Base-by-base conservation (phyloP, 2,113 vertebrate species). In the Corydoras sp. region DNA sequence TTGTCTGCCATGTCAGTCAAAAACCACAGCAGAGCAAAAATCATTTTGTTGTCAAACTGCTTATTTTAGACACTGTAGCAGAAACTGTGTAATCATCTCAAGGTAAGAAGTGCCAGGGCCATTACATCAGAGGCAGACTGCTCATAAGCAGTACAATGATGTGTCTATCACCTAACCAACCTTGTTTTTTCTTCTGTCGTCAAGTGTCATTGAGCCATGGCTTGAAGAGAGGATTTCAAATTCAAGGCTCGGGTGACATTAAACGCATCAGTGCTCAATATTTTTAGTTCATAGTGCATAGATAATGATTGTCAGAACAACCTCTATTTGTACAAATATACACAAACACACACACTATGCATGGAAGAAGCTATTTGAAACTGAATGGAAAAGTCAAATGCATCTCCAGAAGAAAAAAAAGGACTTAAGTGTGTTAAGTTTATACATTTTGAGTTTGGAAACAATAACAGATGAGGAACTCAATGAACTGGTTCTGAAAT, bases 11-110 rank as follows among this genome's bases (percentile, higher is more conserved):
- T 77, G 62, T 43, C 35, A 43, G 72, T 53, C 65, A 55, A 61
- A 60, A 70, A 72, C 60, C 58, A 61, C 51, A 69, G 69, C 55
- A 48, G 69, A 30, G 53, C 24, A 67, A 59, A 75, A 65, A 65
- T n/a, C 12, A 65, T 31, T 3, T 7, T 11, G 51, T 53, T 54
- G 15, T 62, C 59, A 56, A 30, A 13, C 73, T 77, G 64, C 29
- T 55, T 14, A 51, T 72, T 65, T 74, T 53, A 65, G 62, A 71
- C 72, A 32, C 53, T 59, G 65, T 58, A 13, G 59, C 61, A n/a
- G 75, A 63, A 65, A 73, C 14, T 61, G 61, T 73, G 68, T 56
- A 73, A 67, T 75, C 62, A 77, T 54, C 55, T 63, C 60, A 32
- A 48, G 30, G 24, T 56, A 69, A 50, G 48, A 64, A 55, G 29